Percentiles rank a stretch among this genome's conserved stretches.
These are phyloP conservation scores for Hyposmocoma kahamanoa DNA, from an alignment of 1,140 invertebrate genomes.

Conservation along the genomic window DNA sequence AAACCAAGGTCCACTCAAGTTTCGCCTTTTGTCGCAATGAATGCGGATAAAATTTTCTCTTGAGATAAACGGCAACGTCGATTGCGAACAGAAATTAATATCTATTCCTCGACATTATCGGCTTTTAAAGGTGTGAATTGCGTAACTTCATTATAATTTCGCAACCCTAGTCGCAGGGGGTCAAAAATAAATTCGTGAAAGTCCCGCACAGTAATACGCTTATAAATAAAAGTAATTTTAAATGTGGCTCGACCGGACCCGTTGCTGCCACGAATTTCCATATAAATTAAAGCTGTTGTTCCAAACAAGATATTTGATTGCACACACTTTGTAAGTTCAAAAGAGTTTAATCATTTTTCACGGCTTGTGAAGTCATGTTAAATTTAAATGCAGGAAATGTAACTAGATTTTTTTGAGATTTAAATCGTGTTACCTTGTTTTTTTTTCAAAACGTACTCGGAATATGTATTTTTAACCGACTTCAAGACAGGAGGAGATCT, in stretches of 20 bases:
- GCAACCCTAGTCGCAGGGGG: neutral
- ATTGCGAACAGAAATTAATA: neutral
- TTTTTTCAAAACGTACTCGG: too few relatives aligned
- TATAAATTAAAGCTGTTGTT: slow-evolving; percentile 54
- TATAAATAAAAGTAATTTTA: slow-evolving; percentile 17
- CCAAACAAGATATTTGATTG: slow-evolving; percentile 47
- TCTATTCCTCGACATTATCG: neutral
- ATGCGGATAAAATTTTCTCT: neutral
- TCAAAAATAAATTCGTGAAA: slow-evolving; percentile 2
- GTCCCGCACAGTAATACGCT: neutral
- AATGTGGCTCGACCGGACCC: slow-evolving; percentile 13
- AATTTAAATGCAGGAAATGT: too few relatives aligned
- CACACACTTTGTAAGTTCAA: slow-evolving; percentile 12
- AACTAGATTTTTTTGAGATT: too few relatives aligned
- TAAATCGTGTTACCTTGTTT: too few relatives aligned
- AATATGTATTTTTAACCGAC: too few relatives aligned
- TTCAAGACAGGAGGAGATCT: too few relatives aligned
- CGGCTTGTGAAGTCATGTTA: neutral
- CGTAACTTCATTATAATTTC: neutral
- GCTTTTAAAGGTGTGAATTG: neutral
- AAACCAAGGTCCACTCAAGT: neutral
- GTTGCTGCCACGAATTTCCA: slow-evolving; percentile 40
- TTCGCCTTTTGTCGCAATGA: neutral
- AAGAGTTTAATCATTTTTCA: neutral
- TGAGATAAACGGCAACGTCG: neutral